Evolutionary conservation across 2,888 invertebrate genomes (phyloP).

Genomic region (Autographa pulchrina): DNA sequence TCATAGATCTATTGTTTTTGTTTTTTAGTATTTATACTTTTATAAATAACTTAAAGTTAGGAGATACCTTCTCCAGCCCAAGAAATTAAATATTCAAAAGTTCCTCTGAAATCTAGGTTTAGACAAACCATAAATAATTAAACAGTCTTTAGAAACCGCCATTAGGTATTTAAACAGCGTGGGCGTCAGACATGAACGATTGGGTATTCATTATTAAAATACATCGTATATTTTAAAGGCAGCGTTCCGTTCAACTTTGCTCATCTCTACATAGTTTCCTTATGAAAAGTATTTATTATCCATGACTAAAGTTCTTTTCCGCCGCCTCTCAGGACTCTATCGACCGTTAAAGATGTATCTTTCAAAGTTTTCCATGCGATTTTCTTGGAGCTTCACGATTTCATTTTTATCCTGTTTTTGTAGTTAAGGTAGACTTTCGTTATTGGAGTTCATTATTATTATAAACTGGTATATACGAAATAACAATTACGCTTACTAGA

Average conservation of each 20-base stretch:
- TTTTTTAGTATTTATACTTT: too few species aligned
- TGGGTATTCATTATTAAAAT: background rate
- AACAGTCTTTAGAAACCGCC: background rate
- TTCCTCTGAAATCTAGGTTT: background rate
- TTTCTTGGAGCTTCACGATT: constrained; percentile 28
- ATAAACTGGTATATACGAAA: too few species aligned
- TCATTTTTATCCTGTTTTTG: constrained; percentile 12
- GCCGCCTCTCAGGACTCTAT: constrained; percentile 76
- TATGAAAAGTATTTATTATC: constrained; percentile 71
- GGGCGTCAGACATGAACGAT: constrained; percentile 3
- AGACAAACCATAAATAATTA: background rate
- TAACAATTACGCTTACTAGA: too few species aligned
- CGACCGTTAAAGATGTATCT: constrained; percentile 81
- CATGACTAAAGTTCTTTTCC: constrained; percentile 67
- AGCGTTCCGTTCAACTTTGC: constrained; percentile 58
- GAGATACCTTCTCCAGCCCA: too few species aligned
- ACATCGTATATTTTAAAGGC: constrained; percentile 16
- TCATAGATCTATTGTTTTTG: too few species aligned
- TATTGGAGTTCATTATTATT: background rate
- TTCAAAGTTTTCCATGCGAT: constrained; percentile 64
- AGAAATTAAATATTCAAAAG: background rate
- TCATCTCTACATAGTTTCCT: constrained; percentile 66
- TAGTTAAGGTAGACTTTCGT: background rate
- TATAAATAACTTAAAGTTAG: too few species aligned
- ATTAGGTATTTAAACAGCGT: constrained; percentile 5